These are phyloP conservation scores for Sphecodes monilicornis DNA, from an alignment of 2,888 invertebrate species.

Conservation along the genomic window DNA sequence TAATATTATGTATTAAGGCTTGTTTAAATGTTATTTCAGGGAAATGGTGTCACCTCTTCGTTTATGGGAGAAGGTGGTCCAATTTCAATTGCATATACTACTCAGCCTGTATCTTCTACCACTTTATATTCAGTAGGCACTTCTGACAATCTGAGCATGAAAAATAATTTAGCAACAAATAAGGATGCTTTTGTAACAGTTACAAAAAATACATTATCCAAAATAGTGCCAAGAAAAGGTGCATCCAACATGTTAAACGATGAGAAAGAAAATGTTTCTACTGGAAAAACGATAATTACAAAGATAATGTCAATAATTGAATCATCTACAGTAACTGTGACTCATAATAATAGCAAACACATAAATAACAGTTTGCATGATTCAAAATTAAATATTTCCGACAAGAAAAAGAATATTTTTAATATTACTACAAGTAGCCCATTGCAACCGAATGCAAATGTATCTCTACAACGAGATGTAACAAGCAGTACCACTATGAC, in stretches of 20 bases:
- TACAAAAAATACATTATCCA: conserved; percentile 28
- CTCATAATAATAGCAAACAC: conserved; percentile 6
- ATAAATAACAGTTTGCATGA: neutral
- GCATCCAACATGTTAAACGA: conserved; percentile 24
- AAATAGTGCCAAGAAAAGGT: conserved; percentile 60
- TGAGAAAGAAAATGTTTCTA: conserved; percentile 5
- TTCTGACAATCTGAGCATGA: neutral
- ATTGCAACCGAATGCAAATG: neutral
- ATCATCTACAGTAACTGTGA: conserved; percentile 23
- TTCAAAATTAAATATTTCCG: conserved; percentile 11
- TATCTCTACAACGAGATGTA: neutral
- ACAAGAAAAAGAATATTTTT: neutral
- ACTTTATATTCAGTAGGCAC: conserved; percentile 1
- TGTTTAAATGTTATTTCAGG: conserved; percentile 38
- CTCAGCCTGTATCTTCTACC: conserved; percentile 9
- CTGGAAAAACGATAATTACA: neutral
- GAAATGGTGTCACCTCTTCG: conserved; percentile 23
- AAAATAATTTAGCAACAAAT: conserved; percentile 11
- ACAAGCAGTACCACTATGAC: conserved; percentile 10
- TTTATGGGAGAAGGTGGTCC: conserved; percentile 66
- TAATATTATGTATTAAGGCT: neutral
- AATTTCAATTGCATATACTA: conserved; percentile 38
- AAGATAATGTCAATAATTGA: conserved; percentile 24
- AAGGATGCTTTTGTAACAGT: conserved; percentile 8
- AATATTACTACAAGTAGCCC: conserved; percentile 18